Evolutionary conservation across 2,797 vertebrate species (phyloP).

Genomic region (Monodelphis domestica): DNA sequence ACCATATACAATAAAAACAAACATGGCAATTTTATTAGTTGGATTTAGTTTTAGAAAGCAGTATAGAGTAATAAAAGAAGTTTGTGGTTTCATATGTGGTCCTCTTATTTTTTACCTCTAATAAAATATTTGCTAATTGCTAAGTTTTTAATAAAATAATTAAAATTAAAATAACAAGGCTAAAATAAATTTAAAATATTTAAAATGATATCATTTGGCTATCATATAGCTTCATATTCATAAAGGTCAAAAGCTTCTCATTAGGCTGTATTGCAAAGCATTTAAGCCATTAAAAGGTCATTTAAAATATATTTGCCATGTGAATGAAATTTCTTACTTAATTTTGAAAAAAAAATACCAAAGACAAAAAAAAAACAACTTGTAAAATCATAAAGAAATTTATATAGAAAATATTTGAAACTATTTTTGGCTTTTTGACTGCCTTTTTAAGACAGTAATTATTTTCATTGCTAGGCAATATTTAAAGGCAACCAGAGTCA

Average conservation of each 20-base stretch:
- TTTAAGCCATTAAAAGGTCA: slow-evolving; percentile 4
- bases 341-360: background rate
- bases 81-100: background rate
- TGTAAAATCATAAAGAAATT: background rate
- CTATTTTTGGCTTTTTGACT: slow-evolving; percentile 2
- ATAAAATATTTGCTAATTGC: background rate
- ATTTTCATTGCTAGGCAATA: slow-evolving; percentile 35
- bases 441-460: slow-evolving; percentile 19
- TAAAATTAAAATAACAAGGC: background rate
- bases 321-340: background rate
- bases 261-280: background rate
- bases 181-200: background rate
- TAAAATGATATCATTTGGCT: background rate
- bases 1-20: too few relatives aligned
- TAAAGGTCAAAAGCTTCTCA: background rate
- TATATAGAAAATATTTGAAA: slow-evolving; percentile 46
- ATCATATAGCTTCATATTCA: background rate
- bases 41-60: background rate
- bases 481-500: slow-evolving; percentile 23
- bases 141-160: background rate
- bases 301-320: background rate
- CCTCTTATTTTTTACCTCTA: background rate
- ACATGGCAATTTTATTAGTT: background rate
- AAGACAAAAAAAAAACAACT: background rate
- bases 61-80: background rate